Percentiles rank a stretch among this genome's conserved stretches.
phyloP scores from a whole-genome alignment of 2,888 invertebrate genomes.

The Drosophila infuscata region DNA sequence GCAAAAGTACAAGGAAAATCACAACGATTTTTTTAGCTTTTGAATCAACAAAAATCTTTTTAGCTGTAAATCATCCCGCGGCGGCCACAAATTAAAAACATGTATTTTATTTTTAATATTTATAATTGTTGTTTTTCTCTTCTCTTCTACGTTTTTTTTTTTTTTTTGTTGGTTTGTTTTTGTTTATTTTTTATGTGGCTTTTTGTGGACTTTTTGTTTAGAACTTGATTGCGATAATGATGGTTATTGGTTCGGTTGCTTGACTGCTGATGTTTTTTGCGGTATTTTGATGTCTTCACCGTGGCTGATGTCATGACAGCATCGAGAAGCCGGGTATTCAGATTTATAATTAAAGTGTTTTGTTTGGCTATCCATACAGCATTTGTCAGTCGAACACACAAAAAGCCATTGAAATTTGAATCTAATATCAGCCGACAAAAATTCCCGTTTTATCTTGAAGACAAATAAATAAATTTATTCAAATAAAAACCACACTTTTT shows the following conservation, averaged over 20 bases:
- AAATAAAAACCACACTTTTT: neutral
- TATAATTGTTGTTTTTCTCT: slow-evolving; percentile 5
- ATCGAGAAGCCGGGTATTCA: slow-evolving; percentile 61
- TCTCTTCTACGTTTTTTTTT: neutral
- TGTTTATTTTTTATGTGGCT: slow-evolving; percentile 8
- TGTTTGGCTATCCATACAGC: slow-evolving; percentile 8
- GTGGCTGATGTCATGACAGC: slow-evolving; percentile 70
- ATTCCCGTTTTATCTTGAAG: slow-evolving; percentile 39
- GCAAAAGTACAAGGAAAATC: slow-evolving; percentile 28
- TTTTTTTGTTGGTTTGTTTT: slow-evolving; percentile 12
- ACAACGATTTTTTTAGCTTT: slow-evolving; percentile 43
- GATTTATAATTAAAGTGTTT: slow-evolving; percentile 48
- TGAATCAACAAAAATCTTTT: slow-evolving; percentile 27
- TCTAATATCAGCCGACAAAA: slow-evolving; percentile 8
- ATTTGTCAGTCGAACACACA: slow-evolving; percentile 1
- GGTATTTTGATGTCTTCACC: slow-evolving; percentile 42
- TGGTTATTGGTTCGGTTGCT: slow-evolving; percentile 46
- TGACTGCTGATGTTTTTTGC: slow-evolving; percentile 39
- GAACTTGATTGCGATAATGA: slow-evolving; percentile 65
- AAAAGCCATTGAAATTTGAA: slow-evolving; percentile 21
- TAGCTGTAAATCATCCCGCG: slow-evolving; percentile 30
- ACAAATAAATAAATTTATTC: slow-evolving; percentile 25
- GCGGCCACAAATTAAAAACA: slow-evolving; percentile 56
- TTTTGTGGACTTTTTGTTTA: slow-evolving; percentile 34
- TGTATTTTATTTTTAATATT: slow-evolving; percentile 44